Evolutionary conservation across 2,113 vertebrate genomes (phyloP).

Genomic region (Petrocephalus microphthalmus): DNA sequence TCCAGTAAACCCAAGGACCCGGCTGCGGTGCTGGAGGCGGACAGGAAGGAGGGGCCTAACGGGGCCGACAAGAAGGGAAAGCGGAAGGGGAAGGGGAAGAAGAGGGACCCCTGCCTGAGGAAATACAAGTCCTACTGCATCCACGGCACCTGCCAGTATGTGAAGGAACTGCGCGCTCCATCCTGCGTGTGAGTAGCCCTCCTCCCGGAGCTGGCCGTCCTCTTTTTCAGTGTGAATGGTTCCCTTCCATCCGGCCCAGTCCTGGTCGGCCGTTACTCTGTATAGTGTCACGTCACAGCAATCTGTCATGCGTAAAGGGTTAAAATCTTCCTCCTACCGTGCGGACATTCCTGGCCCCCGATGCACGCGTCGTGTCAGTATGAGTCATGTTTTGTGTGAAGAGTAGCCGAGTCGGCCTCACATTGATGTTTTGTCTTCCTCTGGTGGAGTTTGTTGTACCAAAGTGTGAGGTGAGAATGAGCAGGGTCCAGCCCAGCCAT

Average conservation of each 20-base stretch:
- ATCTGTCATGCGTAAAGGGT: not conserved
- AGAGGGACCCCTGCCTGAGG: slow-evolving; percentile 83
- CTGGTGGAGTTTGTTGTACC: not conserved
- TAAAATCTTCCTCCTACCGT: not conserved
- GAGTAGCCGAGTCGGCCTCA: not conserved
- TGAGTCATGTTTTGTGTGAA: not conserved
- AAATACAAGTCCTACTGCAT: slow-evolving; percentile 93
- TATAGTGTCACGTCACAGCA: not conserved
- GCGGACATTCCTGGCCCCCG: not conserved
- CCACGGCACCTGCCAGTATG: slow-evolving; percentile 84
- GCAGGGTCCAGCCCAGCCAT: not conserved
- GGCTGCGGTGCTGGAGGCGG: slow-evolving; percentile 33
- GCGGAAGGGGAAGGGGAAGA: slow-evolving; percentile 81
- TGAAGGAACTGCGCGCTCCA: slow-evolving; percentile 64
- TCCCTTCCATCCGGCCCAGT: not conserved
- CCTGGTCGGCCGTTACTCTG: not conserved
- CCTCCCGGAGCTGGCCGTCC: slow-evolving; percentile 33
- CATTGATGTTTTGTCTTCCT: not conserved
- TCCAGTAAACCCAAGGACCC: slow-evolving; percentile 78
- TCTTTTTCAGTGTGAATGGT: not conserved
- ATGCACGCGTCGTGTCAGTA: not conserved
- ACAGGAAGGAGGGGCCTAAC: slow-evolving; percentile 30
- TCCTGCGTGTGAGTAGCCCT: slow-evolving; percentile 80
- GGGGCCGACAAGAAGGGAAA: slow-evolving; percentile 65
- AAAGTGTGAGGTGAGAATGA: not conserved